Base-by-base conservation (phyloP, 1,140 invertebrate genomes). In the Cyphomyrmex costatus region DNA sequence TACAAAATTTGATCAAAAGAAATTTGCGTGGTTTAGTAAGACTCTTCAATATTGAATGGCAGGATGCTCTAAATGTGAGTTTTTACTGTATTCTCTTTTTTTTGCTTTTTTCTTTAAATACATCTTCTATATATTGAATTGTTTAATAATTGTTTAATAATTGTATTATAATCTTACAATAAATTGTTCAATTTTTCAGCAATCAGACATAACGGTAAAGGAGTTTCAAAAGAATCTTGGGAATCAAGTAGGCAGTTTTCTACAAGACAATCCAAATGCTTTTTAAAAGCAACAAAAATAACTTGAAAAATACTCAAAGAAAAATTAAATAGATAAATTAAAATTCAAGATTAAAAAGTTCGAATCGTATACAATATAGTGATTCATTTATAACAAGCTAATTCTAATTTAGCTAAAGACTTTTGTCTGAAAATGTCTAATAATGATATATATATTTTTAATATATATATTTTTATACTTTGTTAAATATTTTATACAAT, bases 31-130 rank as follows among this genome's bases (percentile, higher is more conserved):
- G 96, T 6, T 88, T 96, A 3, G 89, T 95, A 5, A 88, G 94
- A 73, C 88, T 96, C 0, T 96, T 95, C 61, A 95, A 96, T 58
- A 93, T 96, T 51, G 96, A 96, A 84, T 95, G 95, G 92, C 89
- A 91, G n/a, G 95, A 96, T 79, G 95, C 96, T 10, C 70, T 95
- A 8, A 94, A 95, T 86, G 95, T 96, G 89, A 94, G 93, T 90
- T 12, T 77, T 63, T 3, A 53, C 53, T 73, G 21, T 24, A 30
- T 6, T 3, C 7, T 8, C 30, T 77, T 49, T 3, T n/a, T 49
- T 61, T 33, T 36, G 30, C 16, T 14, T 73, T 49, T 68, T 36
- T 19, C n/a, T 71, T 51, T 24, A 0, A 19, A 16, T n/a, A 1
- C 58, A 27, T 46, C 2, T 12, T 10, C 10, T 42, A 42, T 10